Evolutionary conservation across 2,888 invertebrate genomes (phyloP).

Genomic region (Drosophila borealis): DNA sequence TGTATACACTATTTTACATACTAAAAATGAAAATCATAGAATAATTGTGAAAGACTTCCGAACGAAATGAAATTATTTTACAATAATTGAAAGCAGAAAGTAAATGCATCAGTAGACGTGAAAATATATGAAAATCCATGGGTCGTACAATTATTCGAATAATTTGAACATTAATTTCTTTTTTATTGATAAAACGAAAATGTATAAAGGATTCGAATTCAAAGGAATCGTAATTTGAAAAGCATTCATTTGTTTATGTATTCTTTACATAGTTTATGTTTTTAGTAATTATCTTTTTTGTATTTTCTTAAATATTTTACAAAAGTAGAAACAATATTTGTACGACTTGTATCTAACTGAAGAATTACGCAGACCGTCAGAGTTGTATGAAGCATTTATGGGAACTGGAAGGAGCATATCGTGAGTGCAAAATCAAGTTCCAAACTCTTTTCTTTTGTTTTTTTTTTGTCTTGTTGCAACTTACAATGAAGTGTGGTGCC

Average conservation of each 20-base stretch:
- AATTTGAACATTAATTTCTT: not conserved
- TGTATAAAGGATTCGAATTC: constrained; percentile 15
- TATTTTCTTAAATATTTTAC: constrained; percentile 33
- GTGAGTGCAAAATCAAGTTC: not conserved
- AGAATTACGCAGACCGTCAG: constrained; percentile 32
- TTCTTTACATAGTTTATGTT: constrained; percentile 40
- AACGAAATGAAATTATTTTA: constrained; percentile 46
- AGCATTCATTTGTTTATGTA: constrained; percentile 55
- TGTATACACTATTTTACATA: constrained; percentile 77
- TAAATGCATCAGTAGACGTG: not conserved
- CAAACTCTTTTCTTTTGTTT: no score
- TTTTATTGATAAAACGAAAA: constrained; percentile 30
- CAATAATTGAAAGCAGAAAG: constrained; percentile 22
- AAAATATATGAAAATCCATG: constrained; percentile 23
- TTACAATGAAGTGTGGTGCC: constrained; percentile 97
- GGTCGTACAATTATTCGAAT: constrained; percentile 39
- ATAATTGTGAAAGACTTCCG: not conserved
- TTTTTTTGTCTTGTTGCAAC: constrained; percentile 37
- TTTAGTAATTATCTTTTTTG: not conserved
- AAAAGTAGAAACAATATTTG: constrained; percentile 70
- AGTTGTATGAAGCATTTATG: constrained; percentile 65
- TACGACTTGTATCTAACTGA: constrained; percentile 56
- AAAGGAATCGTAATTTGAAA: constrained; percentile 41
- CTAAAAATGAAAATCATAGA: constrained; percentile 53
- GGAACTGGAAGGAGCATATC: constrained; percentile 66